A percentile compares a stretch with the other conserved stretches of the same genome.
phyloP scores from a whole-genome alignment of 1,140 invertebrate genomes.

The Lethrus apterus region DNA sequence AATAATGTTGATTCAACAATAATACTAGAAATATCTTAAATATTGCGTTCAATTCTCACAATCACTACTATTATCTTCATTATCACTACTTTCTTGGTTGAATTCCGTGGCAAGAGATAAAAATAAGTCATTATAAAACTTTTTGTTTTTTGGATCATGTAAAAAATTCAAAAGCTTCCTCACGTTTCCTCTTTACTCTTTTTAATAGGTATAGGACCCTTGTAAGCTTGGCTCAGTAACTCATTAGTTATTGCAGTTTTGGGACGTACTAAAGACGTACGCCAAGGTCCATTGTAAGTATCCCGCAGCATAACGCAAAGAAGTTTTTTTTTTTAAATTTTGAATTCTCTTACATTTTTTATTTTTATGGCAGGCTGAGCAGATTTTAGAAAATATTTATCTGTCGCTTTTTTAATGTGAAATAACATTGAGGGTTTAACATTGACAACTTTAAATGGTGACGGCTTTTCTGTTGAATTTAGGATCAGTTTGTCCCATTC shows the following conservation, averaged over 20 bases:
- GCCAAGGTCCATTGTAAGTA: no score
- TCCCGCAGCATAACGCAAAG: no score
- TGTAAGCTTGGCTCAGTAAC: background rate
- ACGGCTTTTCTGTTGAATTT: constrained; percentile 10
- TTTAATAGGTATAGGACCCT: background rate
- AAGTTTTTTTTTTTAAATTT: background rate
- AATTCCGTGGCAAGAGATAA: constrained; percentile 2
- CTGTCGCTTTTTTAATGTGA: background rate
- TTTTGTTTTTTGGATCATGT: background rate
- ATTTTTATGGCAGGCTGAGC: constrained; percentile 4
- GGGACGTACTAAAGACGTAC: no score
- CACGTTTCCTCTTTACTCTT: constrained; percentile 2
- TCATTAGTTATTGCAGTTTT: no score
- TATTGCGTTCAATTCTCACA: constrained; percentile 3
- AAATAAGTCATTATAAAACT: background rate
- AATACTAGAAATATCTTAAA: no score
- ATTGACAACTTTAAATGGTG: constrained; percentile 4
- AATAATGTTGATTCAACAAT: no score
- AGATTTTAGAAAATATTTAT: background rate
- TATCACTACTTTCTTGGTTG: background rate
- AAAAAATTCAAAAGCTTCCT: background rate
- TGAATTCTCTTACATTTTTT: constrained; percentile 4
- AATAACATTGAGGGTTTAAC: background rate
- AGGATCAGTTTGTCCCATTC: background rate
- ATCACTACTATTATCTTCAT: constrained; percentile 4